Evolutionary conservation across 92 coral and sea anemone genomes (phyloP).

Genomic region (Parazoanthus swiftii): DNA sequence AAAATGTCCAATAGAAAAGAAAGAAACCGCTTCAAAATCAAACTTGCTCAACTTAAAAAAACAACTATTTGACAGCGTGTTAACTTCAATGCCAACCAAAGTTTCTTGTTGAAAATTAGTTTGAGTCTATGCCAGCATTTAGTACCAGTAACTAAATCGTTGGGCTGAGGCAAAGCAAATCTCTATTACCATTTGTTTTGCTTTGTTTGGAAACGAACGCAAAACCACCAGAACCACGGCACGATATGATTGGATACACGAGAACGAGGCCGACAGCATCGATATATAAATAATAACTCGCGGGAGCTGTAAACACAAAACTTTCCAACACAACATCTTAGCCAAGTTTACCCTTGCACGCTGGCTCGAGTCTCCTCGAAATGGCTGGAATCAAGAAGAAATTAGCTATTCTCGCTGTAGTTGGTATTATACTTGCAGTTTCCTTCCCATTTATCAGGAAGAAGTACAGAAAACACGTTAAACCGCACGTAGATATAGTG

Average conservation of each 20-base stretch:
- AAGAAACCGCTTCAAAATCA: not conserved
- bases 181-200: constrained; percentile 10
- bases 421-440: constrained; percentile 79
- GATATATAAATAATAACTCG: constrained; percentile 48
- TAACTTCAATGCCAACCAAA: too few relatives aligned
- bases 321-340: not conserved
- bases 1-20: not conserved
- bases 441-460: constrained; percentile 83
- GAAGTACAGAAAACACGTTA: constrained; percentile 77
- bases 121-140: constrained; percentile 2
- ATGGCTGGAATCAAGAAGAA: constrained; percentile 77
- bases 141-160: constrained; percentile 1
- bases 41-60: too few relatives aligned
- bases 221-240: constrained; percentile 34
- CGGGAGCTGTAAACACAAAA: constrained; percentile 20
- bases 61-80: too few relatives aligned
- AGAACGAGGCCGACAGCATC: constrained; percentile 57
- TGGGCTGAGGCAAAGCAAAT: not conserved
- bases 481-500: constrained; percentile 84
- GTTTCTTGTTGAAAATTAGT: not conserved
- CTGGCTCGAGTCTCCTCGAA: not conserved
- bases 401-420: constrained; percentile 76
- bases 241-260: constrained; percentile 60
- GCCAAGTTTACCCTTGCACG: not conserved
- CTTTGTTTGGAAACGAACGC: constrained; percentile 30